Evolutionary conservation across 2,888 invertebrate genomes (phyloP).

Genomic region (Melieria picta): DNA sequence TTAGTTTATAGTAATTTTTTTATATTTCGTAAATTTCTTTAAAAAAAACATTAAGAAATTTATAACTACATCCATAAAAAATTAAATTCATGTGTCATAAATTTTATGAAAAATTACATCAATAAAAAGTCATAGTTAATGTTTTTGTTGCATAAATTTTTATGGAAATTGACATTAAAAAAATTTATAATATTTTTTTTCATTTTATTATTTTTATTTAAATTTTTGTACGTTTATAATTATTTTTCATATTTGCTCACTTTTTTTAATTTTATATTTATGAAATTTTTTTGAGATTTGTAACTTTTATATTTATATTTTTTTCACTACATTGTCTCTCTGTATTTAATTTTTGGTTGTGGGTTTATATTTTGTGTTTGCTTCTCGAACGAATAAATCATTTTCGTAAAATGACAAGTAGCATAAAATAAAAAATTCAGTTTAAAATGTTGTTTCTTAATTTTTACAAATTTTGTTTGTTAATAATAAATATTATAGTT

Average conservation of each 20-base stretch:
- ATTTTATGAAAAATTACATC: too few relatives aligned
- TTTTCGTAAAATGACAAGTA: too few relatives aligned
- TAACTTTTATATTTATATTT: neutral
- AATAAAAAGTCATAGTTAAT: too few relatives aligned
- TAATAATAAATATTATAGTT: neutral
- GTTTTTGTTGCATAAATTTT: too few relatives aligned
- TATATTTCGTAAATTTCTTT: neutral
- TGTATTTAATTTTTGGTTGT: too few relatives aligned
- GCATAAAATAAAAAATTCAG: too few relatives aligned
- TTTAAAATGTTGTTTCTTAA: too few relatives aligned
- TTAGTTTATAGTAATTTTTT: neutral
- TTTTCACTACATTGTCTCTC: too few relatives aligned
- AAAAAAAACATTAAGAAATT: constrained; percentile 6
- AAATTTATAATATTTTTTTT: constrained; percentile 9
- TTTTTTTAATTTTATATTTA: neutral
- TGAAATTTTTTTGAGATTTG: constrained; percentile 41
- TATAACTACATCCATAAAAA: neutral
- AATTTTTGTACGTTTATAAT: neutral
- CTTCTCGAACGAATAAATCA: too few relatives aligned
- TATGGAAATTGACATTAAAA: neutral
- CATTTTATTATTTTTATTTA: neutral
- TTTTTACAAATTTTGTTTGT: neutral
- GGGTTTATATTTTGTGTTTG: too few relatives aligned
- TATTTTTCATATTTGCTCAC: neutral
- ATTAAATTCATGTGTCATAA: too few relatives aligned